Evolutionary conservation across 2,113 vertebrate species (phyloP).

Genomic region (Tylochromis polylepis): DNA sequence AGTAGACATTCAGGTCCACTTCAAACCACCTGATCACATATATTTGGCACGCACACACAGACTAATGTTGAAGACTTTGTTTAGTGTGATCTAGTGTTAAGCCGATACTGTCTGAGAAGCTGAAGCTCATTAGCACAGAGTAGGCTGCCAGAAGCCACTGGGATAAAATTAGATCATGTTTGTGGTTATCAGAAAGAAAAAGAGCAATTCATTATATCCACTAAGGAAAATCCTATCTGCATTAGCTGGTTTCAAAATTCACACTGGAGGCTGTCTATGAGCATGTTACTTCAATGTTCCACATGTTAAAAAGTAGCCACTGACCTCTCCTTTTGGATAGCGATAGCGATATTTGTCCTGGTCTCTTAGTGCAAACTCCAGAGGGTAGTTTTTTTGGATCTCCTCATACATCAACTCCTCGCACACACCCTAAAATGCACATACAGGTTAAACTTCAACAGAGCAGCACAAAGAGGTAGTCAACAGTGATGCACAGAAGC

Average conservation of each 20-base stretch:
- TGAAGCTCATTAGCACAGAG: constrained; percentile 29
- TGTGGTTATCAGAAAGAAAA: background rate
- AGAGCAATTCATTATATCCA: background rate
- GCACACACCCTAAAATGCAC: constrained; percentile 83
- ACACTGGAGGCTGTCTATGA: background rate
- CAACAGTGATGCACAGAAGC: background rate
- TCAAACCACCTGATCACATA: background rate
- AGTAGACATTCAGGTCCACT: background rate
- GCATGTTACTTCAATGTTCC: background rate
- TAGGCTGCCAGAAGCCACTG: constrained; percentile 18
- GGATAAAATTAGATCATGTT: background rate
- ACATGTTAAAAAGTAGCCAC: constrained; percentile 14
- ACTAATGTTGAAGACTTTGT: constrained; percentile 10
- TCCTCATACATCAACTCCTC: constrained; percentile 98
- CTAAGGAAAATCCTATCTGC: background rate
- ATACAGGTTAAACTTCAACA: background rate
- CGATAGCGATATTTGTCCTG: constrained; percentile 99
- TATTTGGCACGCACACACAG: background rate
- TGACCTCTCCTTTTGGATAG: constrained; percentile 96
- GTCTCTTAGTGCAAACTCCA: constrained; percentile 95
- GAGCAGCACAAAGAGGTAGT: background rate
- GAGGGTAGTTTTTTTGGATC: constrained; percentile 87
- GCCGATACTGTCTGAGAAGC: constrained; percentile 1
- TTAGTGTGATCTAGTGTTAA: constrained; percentile 2
- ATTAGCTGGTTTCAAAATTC: background rate